Evolutionary conservation across 2,797 vertebrate genomes (phyloP), one percentile per base, ranked within the genome.

Genomic region (Hoplostethus atlanticus): DNA sequence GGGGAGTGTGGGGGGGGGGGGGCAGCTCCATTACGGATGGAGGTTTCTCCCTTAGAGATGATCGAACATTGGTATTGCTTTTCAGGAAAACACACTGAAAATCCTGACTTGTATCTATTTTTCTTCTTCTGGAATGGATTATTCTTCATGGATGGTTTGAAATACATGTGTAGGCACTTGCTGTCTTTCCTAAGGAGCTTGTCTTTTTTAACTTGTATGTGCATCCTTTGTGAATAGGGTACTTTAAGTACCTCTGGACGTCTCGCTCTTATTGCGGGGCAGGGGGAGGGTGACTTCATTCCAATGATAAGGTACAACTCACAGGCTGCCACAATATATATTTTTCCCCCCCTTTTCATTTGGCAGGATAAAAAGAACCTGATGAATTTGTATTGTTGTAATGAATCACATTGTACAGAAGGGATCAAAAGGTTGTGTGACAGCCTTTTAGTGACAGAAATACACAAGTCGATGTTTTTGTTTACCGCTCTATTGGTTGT

Each of bases 131-230:
- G 95, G 96, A 97, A 96, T 95, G 95, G 94, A 96, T 96, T 85
- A 95, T 95, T 95, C 94, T 95, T 96, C 95, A 95, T 96, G 95
- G 94, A 96, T 95, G 96, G 96, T 97, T 97, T 96, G 94, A 93
- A 95, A 96, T 96, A 95, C 95, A 87, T 84, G 87, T 96, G 95
- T 97, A 97, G 96, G 94, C 96, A 95, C 93, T 97, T 94, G 94
- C 94, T 96, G 96, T 97, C 96, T 97, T 97, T 97, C 95, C 96
- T 96, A 95, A 95, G 94, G 95, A 96, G 96, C 96, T 97, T 96
- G 96, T 96, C 76, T 84, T 87, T 97, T 96, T 96, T 96, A 96
- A 95, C 95, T 95, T 95, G 95, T 96, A 94, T 95, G 95, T 96
- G 95, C 96, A 95, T 96, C 96, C 95, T 96, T 96, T 96, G 95